These are phyloP conservation scores for Acrocephalus arundinaceus DNA, from an alignment of 2,113 vertebrate species.

Conservation along the genomic window DNA sequence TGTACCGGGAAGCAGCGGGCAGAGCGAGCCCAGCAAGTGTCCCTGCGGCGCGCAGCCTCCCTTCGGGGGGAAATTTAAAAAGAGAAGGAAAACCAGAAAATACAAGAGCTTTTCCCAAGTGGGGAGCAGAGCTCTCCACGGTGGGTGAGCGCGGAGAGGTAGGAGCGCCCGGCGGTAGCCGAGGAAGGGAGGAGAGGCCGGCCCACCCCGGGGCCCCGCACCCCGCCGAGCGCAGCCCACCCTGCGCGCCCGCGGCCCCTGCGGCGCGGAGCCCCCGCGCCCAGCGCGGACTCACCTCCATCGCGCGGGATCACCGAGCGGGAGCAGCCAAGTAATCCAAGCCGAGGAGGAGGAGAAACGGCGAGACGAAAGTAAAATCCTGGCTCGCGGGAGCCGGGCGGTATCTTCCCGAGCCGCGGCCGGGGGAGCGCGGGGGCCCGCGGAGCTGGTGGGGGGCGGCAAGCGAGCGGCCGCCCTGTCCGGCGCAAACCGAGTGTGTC, in stretches of 20 bases:
- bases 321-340: conserved; percentile 73
- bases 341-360: conserved; percentile 26
- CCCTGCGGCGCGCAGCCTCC: neutral
- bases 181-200: neutral
- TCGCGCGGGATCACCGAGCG: conserved; percentile 48
- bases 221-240: neutral
- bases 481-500: conserved; percentile 58
- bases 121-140: neutral
- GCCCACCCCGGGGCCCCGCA: neutral
- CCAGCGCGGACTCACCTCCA: conserved; percentile 70
- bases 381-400: neutral
- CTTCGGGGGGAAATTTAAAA: neutral
- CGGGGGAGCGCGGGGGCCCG: neutral
- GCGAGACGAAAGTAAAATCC: conserved; percentile 24
- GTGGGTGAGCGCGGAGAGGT: neutral
- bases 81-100: neutral
- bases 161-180: neutral
- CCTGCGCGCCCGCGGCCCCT: neutral
- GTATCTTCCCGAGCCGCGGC: conserved; percentile 25
- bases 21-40: neutral
- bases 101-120: neutral
- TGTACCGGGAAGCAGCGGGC: neutral
- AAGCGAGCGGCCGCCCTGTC: neutral
- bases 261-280: neutral
- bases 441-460: neutral